phyloP scores from a whole-genome alignment of 2,113 vertebrate genomes.

The Rhinoderma darwinii region DNA sequence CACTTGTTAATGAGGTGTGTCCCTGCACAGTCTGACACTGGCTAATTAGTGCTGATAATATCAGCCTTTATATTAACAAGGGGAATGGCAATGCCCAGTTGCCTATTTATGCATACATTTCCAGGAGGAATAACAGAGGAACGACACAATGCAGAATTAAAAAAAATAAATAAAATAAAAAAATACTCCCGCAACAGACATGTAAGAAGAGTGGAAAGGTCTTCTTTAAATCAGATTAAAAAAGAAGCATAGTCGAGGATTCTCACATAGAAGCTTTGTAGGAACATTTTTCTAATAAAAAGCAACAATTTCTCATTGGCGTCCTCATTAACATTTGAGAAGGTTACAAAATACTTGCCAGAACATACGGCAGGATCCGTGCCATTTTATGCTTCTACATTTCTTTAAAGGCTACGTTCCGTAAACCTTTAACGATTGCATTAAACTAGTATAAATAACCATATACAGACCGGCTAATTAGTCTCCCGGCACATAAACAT shows the following conservation, averaged over 20 bases:
- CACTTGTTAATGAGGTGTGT: too few species aligned
- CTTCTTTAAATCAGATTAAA: neutral
- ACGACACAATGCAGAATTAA: too few species aligned
- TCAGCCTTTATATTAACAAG: too few species aligned
- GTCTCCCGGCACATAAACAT: slow-evolving; percentile 38
- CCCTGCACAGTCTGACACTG: too few species aligned
- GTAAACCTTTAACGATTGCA: slow-evolving; percentile 43
- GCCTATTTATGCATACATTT: too few species aligned
- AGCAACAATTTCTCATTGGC: slow-evolving; percentile 4
- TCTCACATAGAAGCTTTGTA: neutral
- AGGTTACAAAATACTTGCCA: slow-evolving; percentile 28
- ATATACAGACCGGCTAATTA: slow-evolving; percentile 34
- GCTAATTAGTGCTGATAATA: too few species aligned
- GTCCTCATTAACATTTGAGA: slow-evolving; percentile 42
- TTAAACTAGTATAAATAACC: slow-evolving; percentile 36
- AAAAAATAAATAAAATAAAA: neutral
- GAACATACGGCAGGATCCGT: slow-evolving; percentile 26
- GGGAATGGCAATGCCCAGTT: too few species aligned
- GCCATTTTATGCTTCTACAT: slow-evolving; percentile 33
- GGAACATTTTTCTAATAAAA: neutral
- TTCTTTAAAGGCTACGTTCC: slow-evolving; percentile 45
- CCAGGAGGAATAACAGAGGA: too few species aligned
- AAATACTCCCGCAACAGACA: too few species aligned
- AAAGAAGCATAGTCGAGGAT: neutral
- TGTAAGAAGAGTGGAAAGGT: neutral